phyloP scores from a whole-genome alignment of 2,797 vertebrate genomes.

The Sphenodon punctatus region DNA sequence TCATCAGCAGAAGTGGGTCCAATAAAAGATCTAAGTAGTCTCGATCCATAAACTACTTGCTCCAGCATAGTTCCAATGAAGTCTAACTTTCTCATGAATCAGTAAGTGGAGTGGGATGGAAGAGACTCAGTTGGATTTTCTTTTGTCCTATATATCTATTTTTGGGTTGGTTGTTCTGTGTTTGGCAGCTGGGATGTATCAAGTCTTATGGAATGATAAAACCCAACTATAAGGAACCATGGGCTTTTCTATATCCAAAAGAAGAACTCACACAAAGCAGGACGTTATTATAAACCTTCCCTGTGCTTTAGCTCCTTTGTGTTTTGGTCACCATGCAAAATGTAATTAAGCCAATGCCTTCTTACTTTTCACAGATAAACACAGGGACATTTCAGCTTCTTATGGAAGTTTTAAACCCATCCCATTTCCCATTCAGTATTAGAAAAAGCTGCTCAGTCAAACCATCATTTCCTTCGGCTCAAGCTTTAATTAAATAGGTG shows the following conservation, averaged over 20 bases:
- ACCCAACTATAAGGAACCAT: not conserved
- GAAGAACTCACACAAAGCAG: not conserved
- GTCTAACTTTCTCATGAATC: not conserved
- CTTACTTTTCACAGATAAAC: constrained; percentile 44
- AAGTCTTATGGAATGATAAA: not conserved
- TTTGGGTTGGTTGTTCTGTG: not conserved
- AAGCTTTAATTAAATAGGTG: constrained; percentile 46
- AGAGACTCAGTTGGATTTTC: not conserved
- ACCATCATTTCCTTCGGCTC: constrained; percentile 45
- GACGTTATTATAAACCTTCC: constrained; percentile 15
- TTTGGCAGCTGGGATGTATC: not conserved
- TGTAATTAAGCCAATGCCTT: constrained; percentile 41
- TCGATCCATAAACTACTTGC: too few relatives aligned
- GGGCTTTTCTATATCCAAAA: not conserved
- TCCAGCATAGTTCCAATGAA: too few relatives aligned
- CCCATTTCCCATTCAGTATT: constrained; percentile 20
- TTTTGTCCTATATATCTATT: not conserved
- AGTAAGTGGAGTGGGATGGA: not conserved
- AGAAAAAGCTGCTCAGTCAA: constrained; percentile 27
- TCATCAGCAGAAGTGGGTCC: too few relatives aligned
- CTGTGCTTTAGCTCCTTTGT: constrained; percentile 20
- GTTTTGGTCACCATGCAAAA: constrained; percentile 24
- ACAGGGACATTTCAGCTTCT: constrained; percentile 34
- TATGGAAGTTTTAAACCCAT: constrained; percentile 50
- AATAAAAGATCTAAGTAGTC: too few relatives aligned